Evolutionary conservation across 2,888 invertebrate species (phyloP).

Genomic region (Tiphia femorata): DNA sequence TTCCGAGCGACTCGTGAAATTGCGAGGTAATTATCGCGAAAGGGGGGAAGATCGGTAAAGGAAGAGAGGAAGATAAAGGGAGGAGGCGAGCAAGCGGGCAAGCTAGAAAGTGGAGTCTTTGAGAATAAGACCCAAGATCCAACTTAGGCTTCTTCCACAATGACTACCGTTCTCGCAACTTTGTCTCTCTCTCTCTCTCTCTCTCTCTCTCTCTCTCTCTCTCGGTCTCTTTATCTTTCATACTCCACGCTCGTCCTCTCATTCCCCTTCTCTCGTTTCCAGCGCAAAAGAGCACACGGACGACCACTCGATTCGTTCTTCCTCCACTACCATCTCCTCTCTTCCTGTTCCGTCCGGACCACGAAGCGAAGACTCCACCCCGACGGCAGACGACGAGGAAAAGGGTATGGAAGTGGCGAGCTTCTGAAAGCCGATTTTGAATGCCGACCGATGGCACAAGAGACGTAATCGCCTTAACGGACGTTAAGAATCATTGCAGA

Average conservation of each 20-base stretch:
- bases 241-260: too few species aligned
- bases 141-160: conserved; percentile 12
- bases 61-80: background rate
- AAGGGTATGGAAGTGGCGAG: conserved; percentile 1
- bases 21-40: background rate
- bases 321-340: too few species aligned
- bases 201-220: too few species aligned
- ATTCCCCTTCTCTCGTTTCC: too few species aligned
- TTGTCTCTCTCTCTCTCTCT: background rate
- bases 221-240: too few species aligned
- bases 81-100: background rate
- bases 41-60: background rate
- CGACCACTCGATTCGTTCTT: too few species aligned
- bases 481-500: conserved; percentile 16
- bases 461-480: conserved; percentile 24
- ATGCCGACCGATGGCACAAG: conserved; percentile 18
- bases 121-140: conserved; percentile 15
- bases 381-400: background rate
- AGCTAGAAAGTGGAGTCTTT: background rate
- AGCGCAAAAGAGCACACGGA: too few species aligned
- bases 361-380: too few species aligned
- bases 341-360: too few species aligned
- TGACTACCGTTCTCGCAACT: conserved; percentile 8
- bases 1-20: background rate
- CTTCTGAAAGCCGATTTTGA: conserved; percentile 19